Evolutionary conservation across 2,888 invertebrate genomes (phyloP), one percentile per base, ranked within the genome.

Genomic region (Stenotaenia linearis): DNA sequence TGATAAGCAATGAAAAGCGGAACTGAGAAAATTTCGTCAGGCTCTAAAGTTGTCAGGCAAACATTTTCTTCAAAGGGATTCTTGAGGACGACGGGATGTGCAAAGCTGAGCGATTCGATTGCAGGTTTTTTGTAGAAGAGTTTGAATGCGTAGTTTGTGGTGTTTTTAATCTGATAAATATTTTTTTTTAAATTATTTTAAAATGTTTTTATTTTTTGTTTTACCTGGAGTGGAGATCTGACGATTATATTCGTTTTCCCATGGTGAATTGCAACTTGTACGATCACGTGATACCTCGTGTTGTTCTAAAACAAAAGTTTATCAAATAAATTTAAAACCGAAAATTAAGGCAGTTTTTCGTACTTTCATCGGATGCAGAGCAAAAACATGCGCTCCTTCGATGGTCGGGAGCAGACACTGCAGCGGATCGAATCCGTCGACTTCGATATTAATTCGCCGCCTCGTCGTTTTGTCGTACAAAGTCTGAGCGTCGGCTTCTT

Each of bases 1-100:
- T 94, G 93, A 84, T 93, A 94, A 0, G 94, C 93, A 78, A 94
- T 90, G 84, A 91, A 91, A 61, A 94, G 87, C 0, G 95, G 94
- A 30, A 94, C 90, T 83, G 91, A 91, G 85, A 91, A 93, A 0
- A 90, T 89, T 83, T 92, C 91, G 82, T 91, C 91, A 0, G 93
- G 92, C 79, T 92, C 92, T 23, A 95, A 87, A 28, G 92, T 91
- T 0, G 91, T 89, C 77, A 94, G 88, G 78, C 91, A 88, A 88
- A 92, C 90, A 80, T 91, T 91, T 81, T 92, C 91, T 82, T 91
- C 91, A 84, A 92, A 93, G 0, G 93, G 93, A 85, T 93, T 93
- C 12, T 90, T 90, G 7, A 81, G 82, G 30, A 81, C 82, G 32
- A 81, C 81, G 18, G 82, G 82, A 12, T 81, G 81, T 15, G 78